phyloP scores from a whole-genome alignment of 2,888 invertebrate genomes.

The Aleiodes leptofemur region DNA sequence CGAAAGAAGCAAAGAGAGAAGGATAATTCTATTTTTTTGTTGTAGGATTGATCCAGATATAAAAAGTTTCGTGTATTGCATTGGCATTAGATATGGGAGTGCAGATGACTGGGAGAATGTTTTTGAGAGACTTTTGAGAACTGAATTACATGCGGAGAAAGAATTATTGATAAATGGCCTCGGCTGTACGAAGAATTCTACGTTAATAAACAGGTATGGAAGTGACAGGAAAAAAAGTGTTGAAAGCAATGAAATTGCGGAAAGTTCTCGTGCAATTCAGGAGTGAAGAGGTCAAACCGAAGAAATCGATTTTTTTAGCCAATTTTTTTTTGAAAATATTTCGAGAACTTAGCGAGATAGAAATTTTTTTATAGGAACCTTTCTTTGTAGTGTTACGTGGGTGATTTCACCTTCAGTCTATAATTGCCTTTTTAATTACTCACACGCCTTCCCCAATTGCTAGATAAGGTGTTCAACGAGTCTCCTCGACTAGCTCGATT shows the following conservation, averaged over 20 bases:
- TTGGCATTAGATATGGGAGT: constrained; percentile 51
- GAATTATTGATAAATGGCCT: constrained; percentile 55
- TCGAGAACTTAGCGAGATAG: too few relatives aligned
- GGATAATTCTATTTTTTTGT: constrained; percentile 11
- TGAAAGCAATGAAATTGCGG: not conserved
- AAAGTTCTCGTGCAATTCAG: too few relatives aligned
- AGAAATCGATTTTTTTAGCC: too few relatives aligned
- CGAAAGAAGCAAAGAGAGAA: not conserved
- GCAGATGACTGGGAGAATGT: constrained; percentile 50
- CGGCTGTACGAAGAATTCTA: constrained; percentile 54
- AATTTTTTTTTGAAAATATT: too few relatives aligned
- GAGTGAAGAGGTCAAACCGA: too few relatives aligned
- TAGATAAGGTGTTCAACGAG: too few relatives aligned
- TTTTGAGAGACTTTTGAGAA: constrained; percentile 50
- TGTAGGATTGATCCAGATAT: constrained; percentile 55
- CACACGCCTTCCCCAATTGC: too few relatives aligned
- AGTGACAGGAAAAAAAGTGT: not conserved
- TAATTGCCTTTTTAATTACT: too few relatives aligned
- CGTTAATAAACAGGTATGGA: constrained; percentile 45
- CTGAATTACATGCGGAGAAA: constrained; percentile 57
- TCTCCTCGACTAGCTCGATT: too few relatives aligned
- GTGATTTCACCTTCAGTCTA: too few relatives aligned
- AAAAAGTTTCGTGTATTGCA: constrained; percentile 55
- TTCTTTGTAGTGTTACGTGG: too few relatives aligned
- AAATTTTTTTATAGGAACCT: too few relatives aligned